Percentiles rank a stretch among this genome's conserved stretches.
These are phyloP conservation scores for Drosophila vallismaia DNA, from an alignment of 2,888 invertebrate species.

Conservation along the genomic window DNA sequence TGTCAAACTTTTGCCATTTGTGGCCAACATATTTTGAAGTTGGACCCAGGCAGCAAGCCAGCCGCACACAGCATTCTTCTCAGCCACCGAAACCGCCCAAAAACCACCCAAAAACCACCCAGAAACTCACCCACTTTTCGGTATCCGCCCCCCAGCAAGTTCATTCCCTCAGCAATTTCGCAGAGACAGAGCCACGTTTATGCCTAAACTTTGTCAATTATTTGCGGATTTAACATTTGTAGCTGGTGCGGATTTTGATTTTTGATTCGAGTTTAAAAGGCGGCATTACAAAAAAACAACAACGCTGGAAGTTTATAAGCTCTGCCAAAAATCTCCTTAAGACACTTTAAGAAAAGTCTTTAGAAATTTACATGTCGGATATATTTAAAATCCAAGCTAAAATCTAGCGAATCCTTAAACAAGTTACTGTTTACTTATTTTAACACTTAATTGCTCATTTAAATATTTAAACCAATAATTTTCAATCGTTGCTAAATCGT, in stretches of 20 bases:
- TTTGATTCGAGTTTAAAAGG: conserved; percentile 76
- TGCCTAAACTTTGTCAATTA: conserved; percentile 79
- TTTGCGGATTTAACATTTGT: conserved; percentile 79
- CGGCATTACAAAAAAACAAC: conserved; percentile 38
- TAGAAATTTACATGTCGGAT: background rate
- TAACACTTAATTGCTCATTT: background rate
- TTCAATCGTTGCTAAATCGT: background rate
- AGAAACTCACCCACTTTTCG: background rate
- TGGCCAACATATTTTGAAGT: conserved; percentile 79
- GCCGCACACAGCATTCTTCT: conserved; percentile 40
- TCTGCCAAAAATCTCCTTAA: conserved; percentile 15
- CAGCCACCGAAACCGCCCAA: conserved; percentile 19
- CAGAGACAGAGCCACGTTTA: conserved; percentile 74
- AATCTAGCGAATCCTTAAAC: too few relatives aligned
- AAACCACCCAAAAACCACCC: background rate
- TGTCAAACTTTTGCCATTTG: conserved; percentile 80
- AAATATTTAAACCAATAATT: background rate
- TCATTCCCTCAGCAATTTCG: conserved; percentile 34
- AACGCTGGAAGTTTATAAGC: conserved; percentile 34
- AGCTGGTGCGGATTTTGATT: conserved; percentile 79
- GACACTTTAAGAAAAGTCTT: conserved; percentile 14
- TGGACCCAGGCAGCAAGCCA: conserved; percentile 45
- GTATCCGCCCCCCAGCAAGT: conserved; percentile 9
- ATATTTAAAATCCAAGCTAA: too few relatives aligned
- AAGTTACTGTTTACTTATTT: background rate